phyloP scores from a whole-genome alignment of 1,140 invertebrate genomes.

The Diploscapter pachys region DNA sequence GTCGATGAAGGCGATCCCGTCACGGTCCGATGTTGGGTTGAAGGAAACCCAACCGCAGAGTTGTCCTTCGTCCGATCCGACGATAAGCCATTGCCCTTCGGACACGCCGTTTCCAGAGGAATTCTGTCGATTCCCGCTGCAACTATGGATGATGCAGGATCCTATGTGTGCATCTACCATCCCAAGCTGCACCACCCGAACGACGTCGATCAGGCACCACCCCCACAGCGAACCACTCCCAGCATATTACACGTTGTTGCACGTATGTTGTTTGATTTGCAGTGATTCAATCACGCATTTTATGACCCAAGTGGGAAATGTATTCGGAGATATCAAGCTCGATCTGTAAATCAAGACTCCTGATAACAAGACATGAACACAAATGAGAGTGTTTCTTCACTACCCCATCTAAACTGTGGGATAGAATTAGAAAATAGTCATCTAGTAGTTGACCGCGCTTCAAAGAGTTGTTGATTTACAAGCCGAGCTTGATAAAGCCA shows the following conservation, averaged over 20 bases:
- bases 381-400: too few relatives aligned
- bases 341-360: too few relatives aligned
- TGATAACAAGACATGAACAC: too few relatives aligned
- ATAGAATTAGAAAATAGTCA: too few relatives aligned
- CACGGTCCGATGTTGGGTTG: constrained; percentile 44
- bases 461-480: too few relatives aligned
- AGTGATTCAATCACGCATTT: too few relatives aligned
- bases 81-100: constrained; percentile 30
- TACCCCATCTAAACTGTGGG: too few relatives aligned
- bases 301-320: too few relatives aligned
- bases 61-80: constrained; percentile 29
- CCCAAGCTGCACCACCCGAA: constrained; percentile 35
- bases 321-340: too few relatives aligned
- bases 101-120: constrained; percentile 27
- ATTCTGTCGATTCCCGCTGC: constrained; percentile 31
- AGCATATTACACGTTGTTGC: constrained; percentile 22
- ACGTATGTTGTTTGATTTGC: constrained; percentile 12
- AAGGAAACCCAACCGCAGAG: constrained; percentile 31
- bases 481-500: too few relatives aligned
- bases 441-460: too few relatives aligned
- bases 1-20: constrained; percentile 53
- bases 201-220: neutral
- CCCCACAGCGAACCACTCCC: neutral
- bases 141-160: constrained; percentile 31
- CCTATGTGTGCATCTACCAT: constrained; percentile 47